Conservation (phyloP, 2,888 invertebrate genomes). For the Drepana falcataria region DNA sequence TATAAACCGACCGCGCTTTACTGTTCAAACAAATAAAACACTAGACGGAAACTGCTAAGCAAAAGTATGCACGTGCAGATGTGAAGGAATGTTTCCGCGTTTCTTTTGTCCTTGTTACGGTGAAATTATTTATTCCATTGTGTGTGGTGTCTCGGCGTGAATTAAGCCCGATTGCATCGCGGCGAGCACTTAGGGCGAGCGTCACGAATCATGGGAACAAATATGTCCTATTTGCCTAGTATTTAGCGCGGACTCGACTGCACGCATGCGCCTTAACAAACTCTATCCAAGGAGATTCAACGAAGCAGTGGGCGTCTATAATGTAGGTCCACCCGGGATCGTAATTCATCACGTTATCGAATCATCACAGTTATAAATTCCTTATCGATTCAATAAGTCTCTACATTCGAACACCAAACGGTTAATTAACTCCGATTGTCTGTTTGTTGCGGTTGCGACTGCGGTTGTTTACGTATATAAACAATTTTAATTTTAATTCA, state of each 20-base stretch:
- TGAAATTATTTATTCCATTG: slow-evolving; percentile 42
- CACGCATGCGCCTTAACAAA: slow-evolving; percentile 4
- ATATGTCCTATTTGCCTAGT: slow-evolving; percentile 30
- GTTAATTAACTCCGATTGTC: neutral
- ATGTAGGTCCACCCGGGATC: neutral
- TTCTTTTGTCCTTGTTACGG: slow-evolving; percentile 42
- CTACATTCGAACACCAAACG: neutral
- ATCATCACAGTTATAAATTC: neutral
- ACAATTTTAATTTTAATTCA: neutral
- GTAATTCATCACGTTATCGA: neutral
- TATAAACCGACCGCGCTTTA: slow-evolving; percentile 41
- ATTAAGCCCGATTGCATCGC: slow-evolving; percentile 40
- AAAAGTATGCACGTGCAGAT: slow-evolving; percentile 38
- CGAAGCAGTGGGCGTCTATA: neutral
- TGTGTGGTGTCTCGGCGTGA: slow-evolving; percentile 28
- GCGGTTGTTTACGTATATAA: neutral
- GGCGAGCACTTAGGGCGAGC: slow-evolving; percentile 26
- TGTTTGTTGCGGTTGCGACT: neutral
- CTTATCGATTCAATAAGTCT: neutral
- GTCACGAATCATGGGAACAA: slow-evolving; percentile 35
- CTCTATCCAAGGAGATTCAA: neutral
- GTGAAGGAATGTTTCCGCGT: slow-evolving; percentile 39
- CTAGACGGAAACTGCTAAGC: slow-evolving; percentile 32
- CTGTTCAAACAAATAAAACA: slow-evolving; percentile 30
- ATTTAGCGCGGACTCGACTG: slow-evolving; percentile 20